phyloP scores from a whole-genome alignment of 2,888 invertebrate genomes.

The Tinea semifulvella region DNA sequence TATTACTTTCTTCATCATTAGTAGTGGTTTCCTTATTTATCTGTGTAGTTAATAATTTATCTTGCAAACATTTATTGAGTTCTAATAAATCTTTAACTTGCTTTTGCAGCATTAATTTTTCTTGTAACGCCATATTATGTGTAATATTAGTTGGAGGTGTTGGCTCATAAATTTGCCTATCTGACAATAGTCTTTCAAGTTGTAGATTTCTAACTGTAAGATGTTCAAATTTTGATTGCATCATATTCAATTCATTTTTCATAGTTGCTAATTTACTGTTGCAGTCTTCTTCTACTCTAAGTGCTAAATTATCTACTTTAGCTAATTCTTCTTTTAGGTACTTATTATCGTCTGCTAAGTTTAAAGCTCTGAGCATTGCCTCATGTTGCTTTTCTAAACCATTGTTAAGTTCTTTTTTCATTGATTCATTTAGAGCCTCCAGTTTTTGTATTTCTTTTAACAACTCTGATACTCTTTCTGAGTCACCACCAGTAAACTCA shows the following conservation, averaged over 20 bases:
- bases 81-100: constrained; percentile 58
- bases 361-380: constrained; percentile 79
- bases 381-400: constrained; percentile 77
- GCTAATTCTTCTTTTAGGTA: constrained; percentile 74
- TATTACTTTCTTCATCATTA: constrained; percentile 19
- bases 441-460: constrained; percentile 67
- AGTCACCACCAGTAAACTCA: constrained; percentile 70
- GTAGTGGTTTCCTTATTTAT: background rate
- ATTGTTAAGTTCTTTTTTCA: constrained; percentile 57
- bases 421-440: constrained; percentile 64
- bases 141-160: constrained; percentile 24
- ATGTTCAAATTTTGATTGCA: constrained; percentile 66
- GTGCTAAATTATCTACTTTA: constrained; percentile 77
- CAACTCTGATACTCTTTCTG: constrained; percentile 64
- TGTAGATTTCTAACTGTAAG: constrained; percentile 45
- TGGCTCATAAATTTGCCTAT: constrained; percentile 27
- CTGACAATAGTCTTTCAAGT: constrained; percentile 67
- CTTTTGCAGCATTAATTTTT: constrained; percentile 49
- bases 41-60: constrained; percentile 26
- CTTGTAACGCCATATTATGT: constrained; percentile 29
- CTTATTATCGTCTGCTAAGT: constrained; percentile 77
- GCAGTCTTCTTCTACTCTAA: constrained; percentile 80
- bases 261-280: constrained; percentile 73
- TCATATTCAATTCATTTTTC: constrained; percentile 65
- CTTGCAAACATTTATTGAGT: constrained; percentile 57